phyloP scores from a whole-genome alignment of 2,113 vertebrate genomes.

The Takifugu bimaculatus region DNA sequence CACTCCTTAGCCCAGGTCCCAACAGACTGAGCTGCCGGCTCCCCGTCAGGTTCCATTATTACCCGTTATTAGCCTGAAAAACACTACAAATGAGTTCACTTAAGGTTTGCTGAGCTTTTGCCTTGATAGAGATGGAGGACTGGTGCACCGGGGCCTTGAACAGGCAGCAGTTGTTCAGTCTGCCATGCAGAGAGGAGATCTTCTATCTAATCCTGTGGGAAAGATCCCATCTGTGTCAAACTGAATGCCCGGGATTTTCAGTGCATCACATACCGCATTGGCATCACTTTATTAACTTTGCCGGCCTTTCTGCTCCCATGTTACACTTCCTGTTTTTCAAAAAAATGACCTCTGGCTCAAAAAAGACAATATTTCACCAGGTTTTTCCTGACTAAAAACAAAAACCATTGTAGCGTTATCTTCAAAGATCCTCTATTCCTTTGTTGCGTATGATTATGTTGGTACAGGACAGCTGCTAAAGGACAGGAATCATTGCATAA shows the following conservation, averaged over 20 bases:
- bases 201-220: conserved; percentile 60
- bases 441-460: not conserved
- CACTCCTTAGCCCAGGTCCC: too few species aligned
- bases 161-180: conserved; percentile 47
- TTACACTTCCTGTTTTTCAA: conserved; percentile 46
- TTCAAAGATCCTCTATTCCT: not conserved
- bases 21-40: too few species aligned
- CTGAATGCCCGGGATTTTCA: conserved; percentile 42
- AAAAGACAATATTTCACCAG: not conserved
- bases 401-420: not conserved
- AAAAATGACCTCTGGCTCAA: conserved; percentile 22
- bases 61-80: not conserved
- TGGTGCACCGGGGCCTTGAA: conserved; percentile 34
- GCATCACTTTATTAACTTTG: conserved; percentile 52
- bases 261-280: conserved; percentile 55
- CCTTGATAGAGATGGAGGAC: not conserved
- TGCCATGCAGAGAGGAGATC: conserved; percentile 42
- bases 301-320: conserved; percentile 48
- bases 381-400: conserved; percentile 4
- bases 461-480: not conserved
- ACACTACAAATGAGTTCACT: conserved; percentile 13
- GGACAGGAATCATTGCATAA: not conserved
- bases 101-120: conserved; percentile 12
- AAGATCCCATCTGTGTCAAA: conserved; percentile 55
- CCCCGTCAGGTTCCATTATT: too few species aligned